phyloP scores from a whole-genome alignment of 2,888 invertebrate genomes.

The Patella depressa region DNA sequence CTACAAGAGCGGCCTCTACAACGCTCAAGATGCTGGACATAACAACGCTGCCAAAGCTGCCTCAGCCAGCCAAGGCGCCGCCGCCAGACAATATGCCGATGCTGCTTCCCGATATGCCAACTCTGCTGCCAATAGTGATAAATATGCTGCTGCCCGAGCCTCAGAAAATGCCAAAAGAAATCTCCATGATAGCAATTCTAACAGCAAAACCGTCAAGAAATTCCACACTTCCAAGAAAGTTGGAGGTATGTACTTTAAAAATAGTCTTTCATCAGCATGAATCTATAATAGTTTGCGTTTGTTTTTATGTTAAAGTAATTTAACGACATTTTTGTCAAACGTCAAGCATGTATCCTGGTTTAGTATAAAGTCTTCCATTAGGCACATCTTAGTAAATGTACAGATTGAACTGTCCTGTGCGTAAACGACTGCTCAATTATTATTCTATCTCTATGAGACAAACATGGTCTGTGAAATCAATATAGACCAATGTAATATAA shows the following conservation, averaged over 20 bases:
- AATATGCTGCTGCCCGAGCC: neutral
- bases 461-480: too few relatives aligned
- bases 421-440: too few relatives aligned
- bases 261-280: too few relatives aligned
- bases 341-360: too few relatives aligned
- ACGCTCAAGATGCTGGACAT: neutral
- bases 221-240: conserved; percentile 13
- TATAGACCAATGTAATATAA: too few relatives aligned
- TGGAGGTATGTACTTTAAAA: neutral
- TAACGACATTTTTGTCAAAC: too few relatives aligned
- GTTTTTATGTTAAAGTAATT: too few relatives aligned
- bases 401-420: too few relatives aligned
- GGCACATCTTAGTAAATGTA: too few relatives aligned
- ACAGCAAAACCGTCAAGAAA: conserved; percentile 6
- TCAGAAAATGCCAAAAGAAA: neutral
- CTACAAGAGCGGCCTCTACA: conserved; percentile 1
- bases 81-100: conserved; percentile 7
- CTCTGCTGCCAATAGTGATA: conserved; percentile 3
- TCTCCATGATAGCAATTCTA: conserved; percentile 1
- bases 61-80: neutral
- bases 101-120: neutral
- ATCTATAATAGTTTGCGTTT: too few relatives aligned
- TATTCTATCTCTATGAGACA: too few relatives aligned
- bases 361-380: too few relatives aligned
- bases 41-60: neutral